Percentiles rank a stretch among this genome's conserved stretches.
Evolutionary conservation across 2,113 vertebrate genomes (phyloP).

Genomic region (Heterocephalus glaber): DNA sequence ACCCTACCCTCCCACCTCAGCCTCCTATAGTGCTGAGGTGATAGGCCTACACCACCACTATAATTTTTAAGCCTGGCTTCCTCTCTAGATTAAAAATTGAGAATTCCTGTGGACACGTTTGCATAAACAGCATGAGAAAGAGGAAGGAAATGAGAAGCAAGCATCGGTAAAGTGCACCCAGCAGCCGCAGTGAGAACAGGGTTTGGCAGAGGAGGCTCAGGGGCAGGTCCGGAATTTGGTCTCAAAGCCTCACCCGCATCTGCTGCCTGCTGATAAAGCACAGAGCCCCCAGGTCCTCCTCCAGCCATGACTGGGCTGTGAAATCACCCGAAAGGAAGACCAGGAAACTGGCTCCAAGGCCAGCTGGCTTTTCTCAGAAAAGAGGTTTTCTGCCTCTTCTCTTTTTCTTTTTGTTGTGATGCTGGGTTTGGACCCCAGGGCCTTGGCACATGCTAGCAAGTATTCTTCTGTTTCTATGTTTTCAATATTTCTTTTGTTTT

Average conservation of each 20-base stretch:
- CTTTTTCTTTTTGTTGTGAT: not conserved
- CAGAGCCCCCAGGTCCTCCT: not conserved
- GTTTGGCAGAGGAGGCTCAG: not conserved
- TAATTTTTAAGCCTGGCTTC: not conserved
- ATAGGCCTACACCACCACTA: not conserved
- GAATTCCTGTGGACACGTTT: not conserved
- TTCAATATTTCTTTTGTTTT: not conserved
- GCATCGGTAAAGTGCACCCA: too few relatives aligned
- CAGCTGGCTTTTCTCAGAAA: not conserved
- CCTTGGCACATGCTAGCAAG: not conserved
- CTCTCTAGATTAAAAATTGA: not conserved
- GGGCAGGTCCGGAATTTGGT: not conserved
- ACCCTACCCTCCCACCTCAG: not conserved
- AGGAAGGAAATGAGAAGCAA: not conserved
- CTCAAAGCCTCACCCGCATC: not conserved
- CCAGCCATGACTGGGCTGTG: not conserved
- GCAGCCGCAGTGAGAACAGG: not conserved
- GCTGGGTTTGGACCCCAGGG: not conserved
- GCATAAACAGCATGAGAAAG: not conserved
- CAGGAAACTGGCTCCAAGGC: not conserved
- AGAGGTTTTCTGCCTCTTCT: not conserved
- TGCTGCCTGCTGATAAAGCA: not conserved
- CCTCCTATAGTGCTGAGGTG: not conserved
- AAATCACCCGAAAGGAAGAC: not conserved
- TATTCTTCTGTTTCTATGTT: not conserved